phyloP scores from a whole-genome alignment of 2,888 invertebrate genomes.

The Malthinus seriepunctatus region DNA sequence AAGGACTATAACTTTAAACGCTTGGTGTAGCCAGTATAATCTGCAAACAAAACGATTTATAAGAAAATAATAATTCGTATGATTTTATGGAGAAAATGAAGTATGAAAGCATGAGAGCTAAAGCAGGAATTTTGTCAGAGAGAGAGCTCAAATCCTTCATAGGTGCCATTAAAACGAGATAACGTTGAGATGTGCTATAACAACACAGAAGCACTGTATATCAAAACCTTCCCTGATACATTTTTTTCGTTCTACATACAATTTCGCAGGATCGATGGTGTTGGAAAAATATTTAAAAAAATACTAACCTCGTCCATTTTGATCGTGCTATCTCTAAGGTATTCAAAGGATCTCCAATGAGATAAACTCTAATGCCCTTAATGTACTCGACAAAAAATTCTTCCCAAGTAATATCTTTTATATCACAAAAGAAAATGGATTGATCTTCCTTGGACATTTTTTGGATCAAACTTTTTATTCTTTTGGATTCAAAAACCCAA shows the following conservation, averaged over 20 bases:
- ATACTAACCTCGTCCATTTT: conserved; percentile 39
- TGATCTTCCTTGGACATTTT: conserved; percentile 56
- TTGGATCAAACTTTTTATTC: conserved; percentile 62
- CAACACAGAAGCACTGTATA: no score
- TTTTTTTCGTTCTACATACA: background rate
- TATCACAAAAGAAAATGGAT: conserved; percentile 74
- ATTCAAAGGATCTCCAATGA: conserved; percentile 77
- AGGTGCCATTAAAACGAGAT: no score
- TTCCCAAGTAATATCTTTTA: conserved; percentile 75
- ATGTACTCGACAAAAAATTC: conserved; percentile 71
- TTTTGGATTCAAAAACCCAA: conserved; percentile 70
- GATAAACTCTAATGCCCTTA: conserved; percentile 72
- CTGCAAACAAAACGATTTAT: conserved; percentile 23
- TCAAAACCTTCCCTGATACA: no score
- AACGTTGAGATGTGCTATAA: no score
- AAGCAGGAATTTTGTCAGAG: no score
- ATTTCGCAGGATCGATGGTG: no score
- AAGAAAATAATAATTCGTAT: conserved; percentile 8
- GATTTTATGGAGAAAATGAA: no score
- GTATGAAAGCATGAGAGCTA: no score
- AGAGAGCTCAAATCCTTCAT: no score
- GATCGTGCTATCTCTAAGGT: conserved; percentile 63
- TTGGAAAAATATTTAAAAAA: no score
- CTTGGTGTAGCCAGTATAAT: conserved; percentile 32
- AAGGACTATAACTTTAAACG: conserved; percentile 23